These are phyloP conservation scores for Phataginus tricuspis DNA, from an alignment of 2,797 vertebrate genomes.

Conservation along the genomic window DNA sequence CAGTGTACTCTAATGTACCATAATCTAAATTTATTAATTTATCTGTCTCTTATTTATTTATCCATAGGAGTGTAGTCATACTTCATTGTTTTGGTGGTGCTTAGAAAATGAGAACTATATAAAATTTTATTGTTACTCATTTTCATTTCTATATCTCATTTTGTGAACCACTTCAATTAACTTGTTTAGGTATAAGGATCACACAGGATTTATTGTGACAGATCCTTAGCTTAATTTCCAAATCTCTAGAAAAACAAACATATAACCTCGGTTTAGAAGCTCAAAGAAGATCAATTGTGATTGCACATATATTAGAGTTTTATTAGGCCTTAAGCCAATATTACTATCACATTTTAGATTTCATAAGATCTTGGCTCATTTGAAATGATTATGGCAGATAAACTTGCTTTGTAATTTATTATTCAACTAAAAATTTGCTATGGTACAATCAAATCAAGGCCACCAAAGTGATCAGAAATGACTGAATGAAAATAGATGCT, in stretches of 20 bases:
- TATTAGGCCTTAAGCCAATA: background rate
- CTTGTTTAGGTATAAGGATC: conserved; percentile 3
- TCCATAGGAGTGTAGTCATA: background rate
- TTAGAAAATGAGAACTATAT: background rate
- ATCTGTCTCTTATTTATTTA: conserved; percentile 40
- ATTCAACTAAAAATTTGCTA: background rate
- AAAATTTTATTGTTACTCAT: conserved; percentile 13
- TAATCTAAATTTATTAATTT: conserved; percentile 28
- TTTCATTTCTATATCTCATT: background rate
- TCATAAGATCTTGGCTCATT: conserved; percentile 10
- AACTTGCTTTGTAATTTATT: conserved; percentile 44
- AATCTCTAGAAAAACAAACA: background rate
- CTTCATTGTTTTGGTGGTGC: background rate
- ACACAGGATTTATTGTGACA: background rate
- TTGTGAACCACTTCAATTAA: background rate
- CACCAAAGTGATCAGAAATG: conserved; percentile 3
- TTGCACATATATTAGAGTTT: background rate
- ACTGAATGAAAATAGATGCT: background rate
- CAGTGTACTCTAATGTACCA: conserved; percentile 25
- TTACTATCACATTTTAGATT: background rate
- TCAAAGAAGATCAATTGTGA: background rate
- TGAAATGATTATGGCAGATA: conserved; percentile 30
- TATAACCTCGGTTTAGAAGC: conserved; percentile 4
- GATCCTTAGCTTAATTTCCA: background rate
- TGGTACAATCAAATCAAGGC: background rate